phyloP scores from a whole-genome alignment of 2,888 invertebrate genomes.

The Synanthedon andrenaeformis region DNA sequence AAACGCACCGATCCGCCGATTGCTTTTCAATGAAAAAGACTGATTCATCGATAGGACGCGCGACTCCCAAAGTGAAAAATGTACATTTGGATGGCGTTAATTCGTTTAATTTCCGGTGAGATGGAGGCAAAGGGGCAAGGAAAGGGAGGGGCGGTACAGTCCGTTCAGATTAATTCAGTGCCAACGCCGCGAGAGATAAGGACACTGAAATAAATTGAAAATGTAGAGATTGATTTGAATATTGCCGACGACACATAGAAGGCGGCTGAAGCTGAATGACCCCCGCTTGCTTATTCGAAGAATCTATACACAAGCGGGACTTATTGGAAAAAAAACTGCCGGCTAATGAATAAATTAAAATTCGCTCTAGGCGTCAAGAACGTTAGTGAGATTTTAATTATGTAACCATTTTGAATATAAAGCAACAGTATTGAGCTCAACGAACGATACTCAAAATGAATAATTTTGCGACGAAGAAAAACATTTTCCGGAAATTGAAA shows the following conservation, averaged over 20 bases:
- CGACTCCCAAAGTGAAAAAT: slow-evolving; percentile 67
- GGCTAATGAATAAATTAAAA: slow-evolving; percentile 46
- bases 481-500: slow-evolving; percentile 3
- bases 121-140: slow-evolving; percentile 28
- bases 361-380: slow-evolving; percentile 20
- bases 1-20: slow-evolving; percentile 61
- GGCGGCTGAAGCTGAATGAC: slow-evolving; percentile 40
- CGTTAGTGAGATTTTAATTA: slow-evolving; percentile 27
- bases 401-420: slow-evolving; percentile 21
- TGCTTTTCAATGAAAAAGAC: slow-evolving; percentile 61
- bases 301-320: slow-evolving; percentile 12
- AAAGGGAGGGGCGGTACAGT: slow-evolving; percentile 23
- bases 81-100: slow-evolving; percentile 72
- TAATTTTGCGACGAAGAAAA: slow-evolving; percentile 9
- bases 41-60: slow-evolving; percentile 65
- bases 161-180: slow-evolving; percentile 68
- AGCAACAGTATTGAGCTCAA: slow-evolving; percentile 27
- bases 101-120: slow-evolving; percentile 72
- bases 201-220: slow-evolving; percentile 71
- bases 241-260: slow-evolving; percentile 58
- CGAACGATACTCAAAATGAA: slow-evolving; percentile 12
- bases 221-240: slow-evolving; percentile 71
- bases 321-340: slow-evolving; percentile 31
- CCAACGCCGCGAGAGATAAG: slow-evolving; percentile 67
- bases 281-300: slow-evolving; percentile 34